Base-by-base conservation (phyloP, 1,140 invertebrate genomes). In the Drosophila equinoxialis region DNA sequence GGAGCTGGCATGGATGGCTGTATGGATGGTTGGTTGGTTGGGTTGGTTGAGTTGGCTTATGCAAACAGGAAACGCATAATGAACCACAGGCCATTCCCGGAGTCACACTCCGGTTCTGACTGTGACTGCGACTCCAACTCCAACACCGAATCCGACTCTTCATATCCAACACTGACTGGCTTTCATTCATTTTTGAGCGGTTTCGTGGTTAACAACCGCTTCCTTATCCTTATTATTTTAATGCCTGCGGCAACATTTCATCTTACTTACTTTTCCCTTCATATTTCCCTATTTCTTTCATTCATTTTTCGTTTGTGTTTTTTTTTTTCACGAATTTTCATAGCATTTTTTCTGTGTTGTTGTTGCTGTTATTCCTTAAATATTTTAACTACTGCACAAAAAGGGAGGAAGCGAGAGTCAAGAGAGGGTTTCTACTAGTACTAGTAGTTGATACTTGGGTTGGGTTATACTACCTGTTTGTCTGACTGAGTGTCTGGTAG, bases 181-280 rank as follows among this genome's bases (percentile, higher is more conserved):
- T 74, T 83, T 89, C 80, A 89, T 80, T 87, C 84, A 87, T 89
- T 83, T 86, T 87, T 89, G 84, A 89, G 80, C 84, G 80, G 74
- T 87, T 87, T 89, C 84, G 84, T 87, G 84, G 84, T 87, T 87
- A 87, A 87, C 84, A 87, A 87, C 80, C 84, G 84, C 85, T 87
- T 87, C 84, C 84, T 87, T 87, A 87, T 87, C 84, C 84, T 89
- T 87, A 87, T 87, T 87, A 87, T 87, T 87, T 87, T 89, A 87
- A 87, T 87, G 84, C 84, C 84, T 87, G 84, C 84, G 84, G 84
- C 84, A 80, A 77, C 80, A 76, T 87, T 87, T 82, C 84, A 87
- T 87, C 84, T 87, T 87, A 80, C 84, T 89, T 89, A 87, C 84
- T 84, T 84, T 89, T 74, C 77, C 62, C 62, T 37, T 39, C 63